Conservation (phyloP, 2,888 invertebrate species). For the Zaprionus obscuricornis region DNA sequence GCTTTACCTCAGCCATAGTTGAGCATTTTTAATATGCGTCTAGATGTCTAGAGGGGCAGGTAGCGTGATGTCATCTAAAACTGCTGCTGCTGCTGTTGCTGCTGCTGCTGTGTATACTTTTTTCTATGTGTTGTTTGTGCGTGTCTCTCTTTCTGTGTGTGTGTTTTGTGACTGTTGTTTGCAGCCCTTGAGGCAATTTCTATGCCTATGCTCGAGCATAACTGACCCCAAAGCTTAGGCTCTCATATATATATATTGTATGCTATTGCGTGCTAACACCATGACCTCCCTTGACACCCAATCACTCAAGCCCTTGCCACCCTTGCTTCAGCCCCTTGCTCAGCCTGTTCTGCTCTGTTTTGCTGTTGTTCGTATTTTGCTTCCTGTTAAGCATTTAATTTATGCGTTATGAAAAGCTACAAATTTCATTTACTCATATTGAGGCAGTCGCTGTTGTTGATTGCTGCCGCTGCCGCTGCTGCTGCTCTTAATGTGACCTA, state of each 20-base stretch:
- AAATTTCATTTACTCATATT: slow-evolving; percentile 27
- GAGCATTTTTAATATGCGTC: slow-evolving; percentile 1
- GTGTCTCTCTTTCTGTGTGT: neutral
- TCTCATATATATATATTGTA: slow-evolving; percentile 22
- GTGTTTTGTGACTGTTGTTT: neutral
- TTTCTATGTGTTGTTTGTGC: neutral
- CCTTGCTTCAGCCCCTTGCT: neutral
- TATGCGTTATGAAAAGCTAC: slow-evolving; percentile 28
- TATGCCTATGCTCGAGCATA: slow-evolving; percentile 15
- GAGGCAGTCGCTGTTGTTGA: slow-evolving; percentile 29
- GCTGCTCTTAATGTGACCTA: slow-evolving; percentile 30
- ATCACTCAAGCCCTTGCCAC: neutral
- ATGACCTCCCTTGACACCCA: neutral
- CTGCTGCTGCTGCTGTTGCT: slow-evolving; percentile 31
- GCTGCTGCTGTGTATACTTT: slow-evolving; percentile 20
- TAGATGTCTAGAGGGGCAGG: no score
- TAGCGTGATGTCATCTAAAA: slow-evolving; percentile 75
- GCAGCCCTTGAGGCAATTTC: slow-evolving; percentile 14
- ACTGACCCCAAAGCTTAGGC: slow-evolving; percentile 34
- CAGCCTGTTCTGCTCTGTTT: no score
- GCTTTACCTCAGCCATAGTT: slow-evolving; percentile 30
- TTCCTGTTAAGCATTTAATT: slow-evolving; percentile 31
- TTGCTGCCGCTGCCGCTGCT: no score
- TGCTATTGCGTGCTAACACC: slow-evolving; percentile 49
- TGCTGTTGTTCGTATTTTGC: slow-evolving; percentile 10